Base-by-base conservation (phyloP, 2,888 invertebrate species). In the Ctena decussata region DNA sequence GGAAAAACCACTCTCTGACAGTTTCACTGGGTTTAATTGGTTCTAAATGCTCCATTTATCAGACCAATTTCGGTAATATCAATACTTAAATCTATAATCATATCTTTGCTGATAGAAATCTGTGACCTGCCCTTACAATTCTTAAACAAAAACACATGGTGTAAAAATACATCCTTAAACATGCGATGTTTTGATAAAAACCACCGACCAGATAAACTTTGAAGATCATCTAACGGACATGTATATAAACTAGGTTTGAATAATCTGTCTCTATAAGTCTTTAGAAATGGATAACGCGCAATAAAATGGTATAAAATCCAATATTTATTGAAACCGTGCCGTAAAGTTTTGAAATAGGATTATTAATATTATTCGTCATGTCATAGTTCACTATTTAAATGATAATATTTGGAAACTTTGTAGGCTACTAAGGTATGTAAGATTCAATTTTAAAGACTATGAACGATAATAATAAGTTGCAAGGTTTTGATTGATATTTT, bases 401-500 rank as follows among this genome's bases (percentile, higher is more conserved):
- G 65, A 65, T 65, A 65, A 65, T 65, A 65, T 65, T 65, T n/a
- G 65, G 65, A 65, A 15, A 35, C 5, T 35, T 65, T 35, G 35
- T 35, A 35, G 8, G 21, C 21, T 6, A 21, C 21, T 3, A 1
- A 65, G 65, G 65, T 65, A 65, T 65, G 65, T 65, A 35, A 32
- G 32, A 65, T 65, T 18, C 8, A 65, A 65, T 65, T 12, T 65
- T 65, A 18, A 30, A 18, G 21, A 30, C 11, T 35, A 35, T 35
- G 12, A 12, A 11, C 8, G 18, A 18, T 27, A 35, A 30, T 30
- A 35, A 3, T 18, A 11, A 5, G 30, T 30, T 30, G 27, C 30
- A 27, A 57, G 15, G 15, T 57, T 11, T 27, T 27, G 15, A 57
- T 21, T 24, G 12, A 24, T 46, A 21, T 46, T 46, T 2, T 46